These are phyloP conservation scores for Galeruca laticollis DNA, from an alignment of 2,888 invertebrate species.

Conservation along the genomic window DNA sequence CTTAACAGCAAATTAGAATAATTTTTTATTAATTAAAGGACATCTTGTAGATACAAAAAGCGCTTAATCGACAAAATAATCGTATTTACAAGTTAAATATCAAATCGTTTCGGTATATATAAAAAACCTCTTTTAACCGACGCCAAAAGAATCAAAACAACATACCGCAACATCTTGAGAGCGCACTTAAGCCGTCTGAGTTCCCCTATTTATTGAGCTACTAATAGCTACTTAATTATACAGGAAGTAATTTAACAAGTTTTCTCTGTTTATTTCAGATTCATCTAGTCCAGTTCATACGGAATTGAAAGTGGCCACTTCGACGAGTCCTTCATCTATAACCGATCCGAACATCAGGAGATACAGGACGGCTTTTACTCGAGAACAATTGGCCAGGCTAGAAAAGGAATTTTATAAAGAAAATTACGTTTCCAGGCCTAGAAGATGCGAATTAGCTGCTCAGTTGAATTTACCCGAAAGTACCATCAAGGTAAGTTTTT, in stretches of 20 bases:
- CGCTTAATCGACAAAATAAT: neutral
- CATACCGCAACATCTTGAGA: neutral
- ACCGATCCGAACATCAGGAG: constrained; percentile 81
- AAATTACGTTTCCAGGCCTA: constrained; percentile 96
- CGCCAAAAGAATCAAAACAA: constrained; percentile 15
- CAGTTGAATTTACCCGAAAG: constrained; percentile 95
- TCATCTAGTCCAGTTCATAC: constrained; percentile 65
- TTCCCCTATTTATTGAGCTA: constrained; percentile 1
- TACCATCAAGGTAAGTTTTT: constrained; percentile 89
- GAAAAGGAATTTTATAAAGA: constrained; percentile 98
- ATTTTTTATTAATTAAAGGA: too few relatives aligned
- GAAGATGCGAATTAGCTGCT: constrained; percentile 94
- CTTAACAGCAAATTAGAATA: too few relatives aligned
- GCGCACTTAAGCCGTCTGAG: neutral
- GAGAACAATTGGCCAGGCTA: constrained; percentile 90
- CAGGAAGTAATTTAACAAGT: neutral
- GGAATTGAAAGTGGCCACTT: constrained; percentile 52
- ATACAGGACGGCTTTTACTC: constrained; percentile 96
- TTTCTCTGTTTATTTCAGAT: constrained; percentile 61
- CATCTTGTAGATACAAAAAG: too few relatives aligned
- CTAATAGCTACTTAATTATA: constrained; percentile 3
- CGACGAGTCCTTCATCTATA: constrained; percentile 50
- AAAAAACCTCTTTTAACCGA: neutral
- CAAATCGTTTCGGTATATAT: neutral
- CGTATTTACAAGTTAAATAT: neutral